Conservation (phyloP, 2,797 vertebrate species). For the Myotis findleyi region DNA sequence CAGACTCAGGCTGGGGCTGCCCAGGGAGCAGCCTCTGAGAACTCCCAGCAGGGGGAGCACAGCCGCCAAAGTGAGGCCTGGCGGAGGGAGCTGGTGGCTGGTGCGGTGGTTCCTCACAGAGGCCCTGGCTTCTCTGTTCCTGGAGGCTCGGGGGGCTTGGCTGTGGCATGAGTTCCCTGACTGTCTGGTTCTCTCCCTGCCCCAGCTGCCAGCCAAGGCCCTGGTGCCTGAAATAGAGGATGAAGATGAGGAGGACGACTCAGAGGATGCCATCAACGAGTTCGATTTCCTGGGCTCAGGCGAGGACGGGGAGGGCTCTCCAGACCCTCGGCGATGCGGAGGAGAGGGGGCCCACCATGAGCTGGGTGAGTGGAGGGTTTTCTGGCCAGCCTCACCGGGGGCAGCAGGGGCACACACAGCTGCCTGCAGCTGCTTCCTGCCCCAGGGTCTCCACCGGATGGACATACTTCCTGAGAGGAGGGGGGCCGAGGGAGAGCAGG, state of each 20-base stretch:
- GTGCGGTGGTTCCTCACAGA: rapidly evolving
- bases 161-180: background rate
- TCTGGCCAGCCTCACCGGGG: rapidly evolving
- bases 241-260: constrained; percentile 95
- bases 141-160: rapidly evolving
- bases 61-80: too few species aligned
- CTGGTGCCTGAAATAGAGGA: constrained; percentile 93
- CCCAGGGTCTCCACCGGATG: constrained; percentile 2
- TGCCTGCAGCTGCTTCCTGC: constrained; percentile 71
- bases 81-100: background rate
- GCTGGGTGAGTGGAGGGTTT: constrained; percentile 87
- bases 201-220: constrained; percentile 90
- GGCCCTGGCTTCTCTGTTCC: background rate
- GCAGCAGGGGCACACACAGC: background rate
- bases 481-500: background rate
- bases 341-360: constrained; percentile 90
- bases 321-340: constrained; percentile 89
- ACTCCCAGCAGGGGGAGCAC: constrained; percentile 13
- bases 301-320: constrained; percentile 93
- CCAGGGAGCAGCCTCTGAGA: background rate
- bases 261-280: constrained; percentile 94
- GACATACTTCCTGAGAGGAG: constrained; percentile 63
- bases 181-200: background rate
- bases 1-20: background rate
- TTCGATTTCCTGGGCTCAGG: constrained; percentile 95